Base-by-base conservation (phyloP, 2,888 invertebrate species). In the Cantharis rustica region DNA sequence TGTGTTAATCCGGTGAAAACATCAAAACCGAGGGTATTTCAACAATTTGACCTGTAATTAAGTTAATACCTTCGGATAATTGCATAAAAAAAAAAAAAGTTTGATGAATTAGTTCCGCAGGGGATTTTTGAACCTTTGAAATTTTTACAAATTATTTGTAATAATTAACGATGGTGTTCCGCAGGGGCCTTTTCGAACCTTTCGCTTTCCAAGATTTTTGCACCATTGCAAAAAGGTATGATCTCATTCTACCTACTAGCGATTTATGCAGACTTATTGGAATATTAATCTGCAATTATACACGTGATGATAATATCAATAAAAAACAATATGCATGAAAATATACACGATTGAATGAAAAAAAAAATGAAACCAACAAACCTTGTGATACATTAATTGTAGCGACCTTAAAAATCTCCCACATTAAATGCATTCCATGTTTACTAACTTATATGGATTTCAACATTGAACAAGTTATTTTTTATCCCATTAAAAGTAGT, bases 381-480 rank as follows among this genome's bases (percentile, higher is more conserved):
- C 64, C 64, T 66, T 66, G 64, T 66, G 17, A 20, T 66, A 66
- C 17, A 66, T 23, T 20, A 66, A 20, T 23, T 13, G n/a, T 66
- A 47, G 13, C 23, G 64, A 66, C 64, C 64, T 66, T 66, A 66
- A 66, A 64, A 20, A 66, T 66, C 64, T 66, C 73, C 73, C 26
- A 73, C 73, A 69, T 69, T 69, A 15, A 63, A 16, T 61, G 66
- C 47, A 66, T 66, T 27, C 47, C 17, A 23, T 17, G 71, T 71
- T 66, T 11, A 23, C 20, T 69, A 26, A 27, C 13, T 61, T 68
- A 62, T 62, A 68, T 73, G 62, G 73, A 27, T 62, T 69, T 73
- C 16, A 68, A 20, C 68, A 72, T 72, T 72, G 66, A 72, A 61
- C 64, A 20, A 66, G 64, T 66, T 16, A 7, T n/a, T 66, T 66